Base-by-base conservation (phyloP, 2,113 vertebrate genomes). In the Hassar affinis region DNA sequence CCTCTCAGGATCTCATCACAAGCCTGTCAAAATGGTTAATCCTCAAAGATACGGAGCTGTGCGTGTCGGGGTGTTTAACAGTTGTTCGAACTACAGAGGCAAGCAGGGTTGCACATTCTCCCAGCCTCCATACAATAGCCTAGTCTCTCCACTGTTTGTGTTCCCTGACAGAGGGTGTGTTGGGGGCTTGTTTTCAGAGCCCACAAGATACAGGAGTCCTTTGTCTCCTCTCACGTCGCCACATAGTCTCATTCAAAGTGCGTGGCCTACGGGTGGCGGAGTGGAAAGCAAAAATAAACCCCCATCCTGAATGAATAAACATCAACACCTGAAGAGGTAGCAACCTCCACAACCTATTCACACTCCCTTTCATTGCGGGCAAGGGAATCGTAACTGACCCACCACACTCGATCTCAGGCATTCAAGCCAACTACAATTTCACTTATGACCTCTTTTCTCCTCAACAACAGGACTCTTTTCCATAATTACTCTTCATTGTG, bases 151-250 rank as follows among this genome's bases (percentile, higher is more conserved):
- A 77, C 82, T 86, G 71, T 84, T 84, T 84, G 59, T 78, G 84
- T 84, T 77, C 82, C 75, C 75, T 83, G 62, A 85, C 35, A 85
- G 85, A 78, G 82, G 85, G 80, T 83, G 85, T 84, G 83, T 84
- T 78, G 81, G 84, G 45, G 82, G 77, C 52, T 86, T 88, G 85
- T 88, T 88, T 86, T 80, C 78, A 83, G 83, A 68, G 82, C 74
- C 51, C 52, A 68, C 82, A 64, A 69, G 33, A 77, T 78, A 87
- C 78, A 87, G 79, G 79, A 83, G 66, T 51, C 81, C 84, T 85
- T 82, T 88, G 84, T 87, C 84, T 87, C 25, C 80, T 61, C 62
- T 22, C 56, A 82, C 49, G 57, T 81, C 71, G 76, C 85, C 84
- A 81, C 78, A 84, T 66, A 69, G 84, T 83, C 64, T 81, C 52